These are phyloP conservation scores for Oasisia sp. DNA, from an alignment of 2,888 invertebrate genomes.

Conservation along the genomic window DNA sequence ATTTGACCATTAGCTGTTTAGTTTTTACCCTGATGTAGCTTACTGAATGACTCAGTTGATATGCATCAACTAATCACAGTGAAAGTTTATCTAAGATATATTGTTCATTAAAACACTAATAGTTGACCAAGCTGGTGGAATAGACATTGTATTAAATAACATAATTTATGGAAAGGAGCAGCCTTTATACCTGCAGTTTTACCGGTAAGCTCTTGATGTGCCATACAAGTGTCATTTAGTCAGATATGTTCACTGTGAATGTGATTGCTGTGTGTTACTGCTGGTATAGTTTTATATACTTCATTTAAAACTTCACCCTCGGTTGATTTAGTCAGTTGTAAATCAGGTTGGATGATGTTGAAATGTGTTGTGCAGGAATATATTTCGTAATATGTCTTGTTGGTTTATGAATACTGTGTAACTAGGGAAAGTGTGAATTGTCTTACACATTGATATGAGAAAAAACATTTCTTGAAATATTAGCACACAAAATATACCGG, in stretches of 20 bases:
- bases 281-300: too few relatives aligned
- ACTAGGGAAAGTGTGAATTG: too few relatives aligned
- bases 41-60: neutral
- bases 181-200: neutral
- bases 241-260: neutral
- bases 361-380: too few relatives aligned
- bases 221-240: constrained; percentile 17
- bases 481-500: neutral
- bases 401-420: too few relatives aligned
- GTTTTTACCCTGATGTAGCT: neutral
- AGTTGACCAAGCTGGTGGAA: neutral
- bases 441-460: too few relatives aligned
- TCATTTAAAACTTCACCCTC: too few relatives aligned
- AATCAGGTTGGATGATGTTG: too few relatives aligned
- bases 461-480: neutral
- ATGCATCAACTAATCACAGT: neutral
- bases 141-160: neutral
- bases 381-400: too few relatives aligned
- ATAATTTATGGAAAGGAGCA: neutral
- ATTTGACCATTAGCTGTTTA: neutral
- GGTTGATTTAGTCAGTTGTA: too few relatives aligned
- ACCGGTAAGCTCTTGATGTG: neutral
- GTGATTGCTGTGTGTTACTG: neutral
- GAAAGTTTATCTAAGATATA: neutral
- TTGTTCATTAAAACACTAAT: neutral